phyloP scores from a whole-genome alignment of 2,113 vertebrate genomes.

The Ariopsis seemanni region DNA sequence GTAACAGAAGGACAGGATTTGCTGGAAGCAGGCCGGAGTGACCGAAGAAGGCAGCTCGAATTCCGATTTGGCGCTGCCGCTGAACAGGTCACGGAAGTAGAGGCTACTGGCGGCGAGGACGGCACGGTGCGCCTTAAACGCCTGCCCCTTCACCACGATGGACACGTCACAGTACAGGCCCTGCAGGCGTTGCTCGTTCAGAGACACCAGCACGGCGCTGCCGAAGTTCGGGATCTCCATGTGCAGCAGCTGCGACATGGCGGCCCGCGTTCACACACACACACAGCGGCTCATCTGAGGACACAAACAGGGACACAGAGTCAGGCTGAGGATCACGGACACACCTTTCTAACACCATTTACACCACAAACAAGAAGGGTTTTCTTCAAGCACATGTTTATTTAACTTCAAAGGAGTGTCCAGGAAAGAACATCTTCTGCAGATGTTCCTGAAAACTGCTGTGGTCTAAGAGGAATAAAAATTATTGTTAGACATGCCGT shows the following conservation, averaged over 20 bases:
- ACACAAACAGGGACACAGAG: neutral
- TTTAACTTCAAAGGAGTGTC: neutral
- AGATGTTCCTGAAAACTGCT: neutral
- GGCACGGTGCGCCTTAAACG: slow-evolving; percentile 95
- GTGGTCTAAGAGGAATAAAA: neutral
- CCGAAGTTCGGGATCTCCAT: slow-evolving; percentile 99
- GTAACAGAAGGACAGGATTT: slow-evolving; percentile 98
- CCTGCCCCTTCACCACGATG: slow-evolving; percentile 96
- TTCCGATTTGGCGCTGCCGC: slow-evolving; percentile 90
- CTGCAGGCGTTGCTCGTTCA: slow-evolving; percentile 94
- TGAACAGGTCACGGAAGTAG: slow-evolving; percentile 96
- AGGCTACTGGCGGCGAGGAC: slow-evolving; percentile 96
- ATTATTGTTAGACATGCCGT: neutral
- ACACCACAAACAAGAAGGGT: neutral
- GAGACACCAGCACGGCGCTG: slow-evolving; percentile 92
- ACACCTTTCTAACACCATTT: neutral
- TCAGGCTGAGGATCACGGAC: neutral
- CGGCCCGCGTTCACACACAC: slow-evolving; percentile 73
- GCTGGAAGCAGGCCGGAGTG: slow-evolving; percentile 95
- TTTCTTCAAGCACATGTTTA: neutral
- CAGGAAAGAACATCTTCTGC: neutral
- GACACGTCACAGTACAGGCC: slow-evolving; percentile 98
- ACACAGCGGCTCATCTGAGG: slow-evolving; percentile 82
- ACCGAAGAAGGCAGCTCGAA: slow-evolving; percentile 96
- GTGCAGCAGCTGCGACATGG: slow-evolving; percentile 97